A percentile compares a stretch with the other conserved stretches of the same genome.
These are phyloP conservation scores for Odocoileus virginianus DNA, from an alignment of 2,113 vertebrate genomes.

Conservation along the genomic window DNA sequence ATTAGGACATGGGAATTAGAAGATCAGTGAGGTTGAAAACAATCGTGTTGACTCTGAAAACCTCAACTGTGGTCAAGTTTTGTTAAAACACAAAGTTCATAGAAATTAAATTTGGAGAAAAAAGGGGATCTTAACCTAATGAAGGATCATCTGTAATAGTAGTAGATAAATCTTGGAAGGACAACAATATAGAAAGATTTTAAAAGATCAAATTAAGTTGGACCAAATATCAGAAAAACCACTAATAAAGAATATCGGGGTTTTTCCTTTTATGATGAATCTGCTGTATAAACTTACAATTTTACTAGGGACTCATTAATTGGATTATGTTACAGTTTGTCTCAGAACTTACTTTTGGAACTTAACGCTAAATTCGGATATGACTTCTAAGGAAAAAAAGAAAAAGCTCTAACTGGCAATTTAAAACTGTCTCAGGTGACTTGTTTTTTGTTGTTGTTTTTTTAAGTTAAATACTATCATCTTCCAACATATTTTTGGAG, in stretches of 20 bases:
- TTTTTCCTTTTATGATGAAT: background rate
- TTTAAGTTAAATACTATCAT: background rate
- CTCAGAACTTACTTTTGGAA: conserved; percentile 18
- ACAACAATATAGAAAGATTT: background rate
- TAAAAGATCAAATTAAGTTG: background rate
- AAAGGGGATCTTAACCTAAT: background rate
- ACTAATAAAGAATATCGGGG: background rate
- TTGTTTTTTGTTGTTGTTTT: background rate
- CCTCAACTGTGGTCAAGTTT: background rate
- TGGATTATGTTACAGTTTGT: conserved; percentile 1
- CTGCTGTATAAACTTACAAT: background rate
- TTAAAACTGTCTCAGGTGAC: background rate
- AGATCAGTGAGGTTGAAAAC: background rate
- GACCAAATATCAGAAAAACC: background rate
- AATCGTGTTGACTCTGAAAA: background rate
- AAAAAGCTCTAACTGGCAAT: background rate
- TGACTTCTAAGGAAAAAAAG: background rate
- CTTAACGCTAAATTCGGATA: background rate
- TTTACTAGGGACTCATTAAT: background rate
- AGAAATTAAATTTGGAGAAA: conserved; percentile 2
- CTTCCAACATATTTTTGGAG: background rate
- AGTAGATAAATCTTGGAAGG: background rate
- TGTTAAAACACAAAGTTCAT: background rate
- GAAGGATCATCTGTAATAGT: background rate
- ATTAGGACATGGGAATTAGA: background rate